These are phyloP conservation scores for Calidris pygmaea DNA, from an alignment of 2,113 vertebrate species.

Conservation along the genomic window DNA sequence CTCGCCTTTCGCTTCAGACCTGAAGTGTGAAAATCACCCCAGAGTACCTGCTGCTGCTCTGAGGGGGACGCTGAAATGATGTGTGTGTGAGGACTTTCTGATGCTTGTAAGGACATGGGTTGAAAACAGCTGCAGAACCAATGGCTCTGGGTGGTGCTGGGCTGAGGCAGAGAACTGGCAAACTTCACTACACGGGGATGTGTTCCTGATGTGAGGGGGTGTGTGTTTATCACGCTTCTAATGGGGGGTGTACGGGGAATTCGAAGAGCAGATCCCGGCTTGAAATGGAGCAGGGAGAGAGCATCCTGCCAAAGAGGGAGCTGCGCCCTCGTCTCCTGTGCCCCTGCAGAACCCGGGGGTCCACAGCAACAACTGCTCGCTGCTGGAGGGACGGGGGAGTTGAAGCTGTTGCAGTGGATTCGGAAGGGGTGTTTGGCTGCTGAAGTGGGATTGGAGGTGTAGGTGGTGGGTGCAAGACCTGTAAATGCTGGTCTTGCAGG, in stretches of 20 bases:
- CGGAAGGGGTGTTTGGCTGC: neutral
- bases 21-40: neutral
- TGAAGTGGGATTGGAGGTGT: neutral
- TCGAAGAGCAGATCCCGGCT: too few relatives aligned
- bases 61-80: neutral
- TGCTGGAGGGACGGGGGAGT: neutral
- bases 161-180: neutral
- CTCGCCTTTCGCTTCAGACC: neutral
- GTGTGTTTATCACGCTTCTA: fast-evolving
- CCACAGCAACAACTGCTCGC: neutral
- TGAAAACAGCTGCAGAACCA: neutral
- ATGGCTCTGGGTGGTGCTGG: fast-evolving
- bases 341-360: neutral
- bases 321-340: neutral
- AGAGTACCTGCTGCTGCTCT: neutral
- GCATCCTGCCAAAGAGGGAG: neutral
- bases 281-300: neutral
- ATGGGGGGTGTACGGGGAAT: too few relatives aligned
- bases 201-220: neutral
- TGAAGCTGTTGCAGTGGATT: too few relatives aligned
- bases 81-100: fast-evolving
- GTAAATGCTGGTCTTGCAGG: neutral
- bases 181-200: neutral
- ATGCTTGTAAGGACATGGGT: fast-evolving
- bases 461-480: neutral